Conservation (phyloP, 2,797 vertebrate species). For the Enteromius argenteus region DNA sequence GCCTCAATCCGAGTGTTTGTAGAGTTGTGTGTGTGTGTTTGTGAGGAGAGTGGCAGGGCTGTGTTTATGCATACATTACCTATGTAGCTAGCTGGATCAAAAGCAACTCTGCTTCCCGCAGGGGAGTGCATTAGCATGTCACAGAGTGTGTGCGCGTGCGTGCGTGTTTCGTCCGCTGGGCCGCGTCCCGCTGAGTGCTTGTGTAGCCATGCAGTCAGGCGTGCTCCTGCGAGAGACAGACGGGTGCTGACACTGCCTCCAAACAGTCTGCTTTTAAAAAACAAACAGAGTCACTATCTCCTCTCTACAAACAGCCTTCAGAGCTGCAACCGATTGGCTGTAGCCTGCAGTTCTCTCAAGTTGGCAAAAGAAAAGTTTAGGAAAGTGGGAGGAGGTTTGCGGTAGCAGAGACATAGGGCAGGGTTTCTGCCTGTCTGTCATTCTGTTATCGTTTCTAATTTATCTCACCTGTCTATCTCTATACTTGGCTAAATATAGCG, state of each 20-base stretch:
- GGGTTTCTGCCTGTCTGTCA: constrained; percentile 14
- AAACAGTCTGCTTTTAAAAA: constrained; percentile 51
- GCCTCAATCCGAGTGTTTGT: constrained; percentile 37
- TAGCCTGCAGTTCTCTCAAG: constrained; percentile 17
- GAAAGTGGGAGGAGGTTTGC: neutral
- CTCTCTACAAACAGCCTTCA: constrained; percentile 39
- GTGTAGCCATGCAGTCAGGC: constrained; percentile 47
- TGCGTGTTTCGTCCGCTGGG: constrained; percentile 28
- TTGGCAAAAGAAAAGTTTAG: constrained; percentile 19
- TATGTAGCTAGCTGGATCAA: constrained; percentile 56
- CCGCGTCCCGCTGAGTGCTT: constrained; percentile 47
- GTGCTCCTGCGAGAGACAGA: constrained; percentile 40
- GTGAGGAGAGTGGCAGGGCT: neutral
- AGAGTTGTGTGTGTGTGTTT: constrained; percentile 12
- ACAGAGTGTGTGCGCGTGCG: constrained; percentile 33
- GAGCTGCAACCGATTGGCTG: constrained; percentile 30
- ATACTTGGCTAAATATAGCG: neutral
- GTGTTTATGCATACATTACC: constrained; percentile 52
- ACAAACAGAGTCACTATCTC: constrained; percentile 37
- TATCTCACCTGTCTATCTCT: constrained; percentile 11
- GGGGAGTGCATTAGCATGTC: constrained; percentile 52
- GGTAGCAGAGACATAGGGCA: neutral
- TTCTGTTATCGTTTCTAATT: constrained; percentile 22
- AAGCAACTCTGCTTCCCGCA: constrained; percentile 36
- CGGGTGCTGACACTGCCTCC: constrained; percentile 44